phyloP scores from a whole-genome alignment of 2,888 invertebrate species.

The Spilarctia lutea region DNA sequence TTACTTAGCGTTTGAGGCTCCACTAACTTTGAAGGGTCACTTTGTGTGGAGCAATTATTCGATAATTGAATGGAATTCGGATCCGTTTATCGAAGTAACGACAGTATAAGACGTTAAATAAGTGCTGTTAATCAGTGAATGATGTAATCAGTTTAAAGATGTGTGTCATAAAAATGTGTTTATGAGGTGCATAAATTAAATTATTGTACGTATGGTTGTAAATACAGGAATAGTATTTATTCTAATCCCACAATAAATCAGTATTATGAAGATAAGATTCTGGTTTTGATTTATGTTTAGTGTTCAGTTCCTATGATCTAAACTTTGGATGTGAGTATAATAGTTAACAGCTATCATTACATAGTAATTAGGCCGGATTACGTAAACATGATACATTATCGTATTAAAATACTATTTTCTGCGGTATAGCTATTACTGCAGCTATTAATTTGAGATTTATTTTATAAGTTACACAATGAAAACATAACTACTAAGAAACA shows the following conservation, averaged over 20 bases:
- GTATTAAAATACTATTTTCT: not conserved
- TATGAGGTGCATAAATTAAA: not conserved
- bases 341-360: not conserved
- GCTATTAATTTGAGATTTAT: not conserved
- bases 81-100: constrained; percentile 80
- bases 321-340: not conserved
- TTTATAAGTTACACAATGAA: not conserved
- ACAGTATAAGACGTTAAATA: constrained; percentile 63
- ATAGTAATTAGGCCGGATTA: not conserved
- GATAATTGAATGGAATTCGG: constrained; percentile 81
- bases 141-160: constrained; percentile 12
- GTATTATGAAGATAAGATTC: constrained; percentile 15
- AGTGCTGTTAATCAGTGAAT: constrained; percentile 4
- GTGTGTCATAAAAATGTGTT: constrained; percentile 15
- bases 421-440: not conserved
- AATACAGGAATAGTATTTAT: constrained; percentile 5
- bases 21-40: constrained; percentile 78
- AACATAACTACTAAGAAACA: not conserved
- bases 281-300: constrained; percentile 11
- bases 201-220: constrained; percentile 9
- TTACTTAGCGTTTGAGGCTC: constrained; percentile 78
- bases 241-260: constrained; percentile 22
- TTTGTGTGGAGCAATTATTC: constrained; percentile 84
- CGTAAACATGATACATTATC: not conserved
- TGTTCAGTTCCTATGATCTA: not conserved